Percentiles rank a stretch among this genome's conserved stretches.
phyloP scores from a whole-genome alignment of 2,888 invertebrate species.

The Neocrepidodera transversa region DNA sequence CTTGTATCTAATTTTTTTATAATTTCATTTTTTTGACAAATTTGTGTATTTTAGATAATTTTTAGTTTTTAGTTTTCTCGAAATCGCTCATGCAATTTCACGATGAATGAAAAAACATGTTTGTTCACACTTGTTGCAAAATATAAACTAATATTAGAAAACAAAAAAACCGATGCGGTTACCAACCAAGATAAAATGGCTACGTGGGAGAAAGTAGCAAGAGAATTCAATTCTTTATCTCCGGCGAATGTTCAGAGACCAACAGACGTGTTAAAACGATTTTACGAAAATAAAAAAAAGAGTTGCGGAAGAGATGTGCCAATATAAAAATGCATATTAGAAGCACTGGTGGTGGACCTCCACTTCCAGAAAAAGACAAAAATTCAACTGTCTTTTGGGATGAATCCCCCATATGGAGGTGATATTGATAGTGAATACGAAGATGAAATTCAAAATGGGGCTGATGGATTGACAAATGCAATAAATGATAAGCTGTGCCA shows the following conservation, averaged over 20 bases:
- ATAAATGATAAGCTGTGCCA: slow-evolving; percentile 2
- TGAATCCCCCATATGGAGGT: slow-evolving; percentile 10
- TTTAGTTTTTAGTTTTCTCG: too few relatives aligned
- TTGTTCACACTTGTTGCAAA: too few relatives aligned
- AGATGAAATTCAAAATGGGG: slow-evolving; percentile 10
- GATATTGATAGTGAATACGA: slow-evolving; percentile 14
- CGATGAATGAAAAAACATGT: too few relatives aligned
- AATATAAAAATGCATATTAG: slow-evolving; percentile 11
- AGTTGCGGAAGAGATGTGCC: slow-evolving; percentile 12
- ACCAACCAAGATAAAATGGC: too few relatives aligned
- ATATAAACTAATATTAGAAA: too few relatives aligned
- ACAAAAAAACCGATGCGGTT: too few relatives aligned
- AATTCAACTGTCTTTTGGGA: slow-evolving; percentile 3
- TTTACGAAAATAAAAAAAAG: slow-evolving; percentile 20
- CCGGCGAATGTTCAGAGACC: slow-evolving; percentile 22
- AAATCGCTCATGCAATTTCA: too few relatives aligned
- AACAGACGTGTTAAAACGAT: slow-evolving; percentile 12
- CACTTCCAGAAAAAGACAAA: slow-evolving; percentile 10
- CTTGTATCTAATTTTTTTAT: too few relatives aligned
- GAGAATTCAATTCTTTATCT: too few relatives aligned
- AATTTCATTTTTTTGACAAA: too few relatives aligned
- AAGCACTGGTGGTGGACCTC: slow-evolving; percentile 20
- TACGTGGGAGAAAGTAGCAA: too few relatives aligned
- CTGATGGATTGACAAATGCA: slow-evolving; percentile 3
- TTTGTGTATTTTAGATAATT: too few relatives aligned